Conservation (phyloP, 2,113 vertebrate species). For the Corvus cornix region DNA sequence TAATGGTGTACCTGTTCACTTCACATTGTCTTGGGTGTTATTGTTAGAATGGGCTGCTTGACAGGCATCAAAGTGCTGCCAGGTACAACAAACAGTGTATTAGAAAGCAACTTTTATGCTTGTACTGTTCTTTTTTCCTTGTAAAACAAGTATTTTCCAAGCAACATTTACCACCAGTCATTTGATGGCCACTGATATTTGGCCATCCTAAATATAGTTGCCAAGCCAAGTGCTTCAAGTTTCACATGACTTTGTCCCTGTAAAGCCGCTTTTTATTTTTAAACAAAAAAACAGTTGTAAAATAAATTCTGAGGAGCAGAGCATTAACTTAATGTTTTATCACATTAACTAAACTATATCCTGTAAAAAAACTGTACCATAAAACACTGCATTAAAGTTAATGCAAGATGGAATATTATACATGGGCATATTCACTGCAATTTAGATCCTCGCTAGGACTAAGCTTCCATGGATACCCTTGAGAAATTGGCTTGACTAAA, state of each 20-base stretch:
- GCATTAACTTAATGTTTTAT: conserved; percentile 14
- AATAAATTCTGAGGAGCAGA: not conserved
- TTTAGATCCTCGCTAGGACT: not conserved
- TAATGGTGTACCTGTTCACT: not conserved
- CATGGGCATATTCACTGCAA: not conserved
- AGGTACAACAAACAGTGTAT: not conserved
- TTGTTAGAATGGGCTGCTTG: not conserved
- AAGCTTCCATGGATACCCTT: not conserved
- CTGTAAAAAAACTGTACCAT: not conserved
- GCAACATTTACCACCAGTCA: not conserved
- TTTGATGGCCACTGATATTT: not conserved
- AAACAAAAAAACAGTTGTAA: not conserved
- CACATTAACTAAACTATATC: not conserved
- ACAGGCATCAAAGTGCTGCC: not conserved
- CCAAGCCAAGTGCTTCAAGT: not conserved
- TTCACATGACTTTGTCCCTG: not conserved
- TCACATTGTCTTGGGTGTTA: not conserved
- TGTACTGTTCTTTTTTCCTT: not conserved
- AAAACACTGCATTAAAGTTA: conserved; percentile 2
- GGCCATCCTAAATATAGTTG: not conserved
- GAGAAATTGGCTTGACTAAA: not conserved
- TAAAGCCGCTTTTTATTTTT: not conserved
- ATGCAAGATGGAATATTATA: not conserved
- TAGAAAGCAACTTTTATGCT: not conserved
- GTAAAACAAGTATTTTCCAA: not conserved